Conservation (phyloP, 2,113 vertebrate genomes). For the Eidolon helvum region DNA sequence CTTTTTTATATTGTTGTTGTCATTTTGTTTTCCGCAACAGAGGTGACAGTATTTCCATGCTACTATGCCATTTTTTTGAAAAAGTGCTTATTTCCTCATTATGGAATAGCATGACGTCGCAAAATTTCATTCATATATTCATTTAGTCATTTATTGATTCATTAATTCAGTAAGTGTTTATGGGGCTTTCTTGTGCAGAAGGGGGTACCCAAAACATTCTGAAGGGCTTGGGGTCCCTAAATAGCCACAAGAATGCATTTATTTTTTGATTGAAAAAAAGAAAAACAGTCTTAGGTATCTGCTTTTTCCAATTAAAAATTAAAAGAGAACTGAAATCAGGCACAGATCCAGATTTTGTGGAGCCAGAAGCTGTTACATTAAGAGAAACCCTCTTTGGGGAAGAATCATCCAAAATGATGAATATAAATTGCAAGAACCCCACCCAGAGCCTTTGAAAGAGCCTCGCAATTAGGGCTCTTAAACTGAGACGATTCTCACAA, state of each 20-base stretch:
- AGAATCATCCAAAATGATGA: neutral
- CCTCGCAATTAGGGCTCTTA: neutral
- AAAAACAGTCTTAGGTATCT: neutral
- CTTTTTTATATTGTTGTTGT: neutral
- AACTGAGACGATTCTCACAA: neutral
- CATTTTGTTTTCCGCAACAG: neutral
- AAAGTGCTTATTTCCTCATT: neutral
- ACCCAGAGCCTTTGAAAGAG: neutral
- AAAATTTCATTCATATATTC: neutral
- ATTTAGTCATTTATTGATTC: neutral
- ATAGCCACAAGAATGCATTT: neutral
- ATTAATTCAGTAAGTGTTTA: neutral
- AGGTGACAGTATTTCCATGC: neutral
- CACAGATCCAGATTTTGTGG: neutral
- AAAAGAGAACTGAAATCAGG: slow-evolving; percentile 26
- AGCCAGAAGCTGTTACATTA: neutral
- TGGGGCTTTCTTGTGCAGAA: neutral
- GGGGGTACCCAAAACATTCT: neutral
- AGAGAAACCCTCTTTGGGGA: neutral
- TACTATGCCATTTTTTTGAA: neutral
- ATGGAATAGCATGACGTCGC: neutral
- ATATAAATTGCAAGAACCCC: neutral
- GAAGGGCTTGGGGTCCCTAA: neutral
- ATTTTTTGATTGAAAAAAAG: neutral
- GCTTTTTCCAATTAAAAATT: neutral